These are phyloP conservation scores for Parapsyche elsis DNA, from an alignment of 1,140 invertebrate species.

Conservation along the genomic window DNA sequence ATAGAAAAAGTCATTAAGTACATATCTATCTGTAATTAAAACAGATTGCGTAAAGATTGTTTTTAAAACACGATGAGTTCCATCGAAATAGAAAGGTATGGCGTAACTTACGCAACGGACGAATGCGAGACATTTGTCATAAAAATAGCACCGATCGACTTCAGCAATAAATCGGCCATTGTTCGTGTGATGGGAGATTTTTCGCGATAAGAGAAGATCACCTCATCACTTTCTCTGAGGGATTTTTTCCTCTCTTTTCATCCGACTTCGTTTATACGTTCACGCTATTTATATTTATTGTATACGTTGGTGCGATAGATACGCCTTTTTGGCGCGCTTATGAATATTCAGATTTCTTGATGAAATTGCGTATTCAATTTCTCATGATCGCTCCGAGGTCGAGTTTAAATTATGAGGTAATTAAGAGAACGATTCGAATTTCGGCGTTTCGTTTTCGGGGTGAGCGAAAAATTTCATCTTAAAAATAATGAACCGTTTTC, in stretches of 20 bases:
- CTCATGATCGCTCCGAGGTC: not conserved
- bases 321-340: not conserved
- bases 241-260: not conserved
- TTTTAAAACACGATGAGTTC: too few species aligned
- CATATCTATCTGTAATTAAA: too few species aligned
- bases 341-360: constrained; percentile 20
- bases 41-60: too few species aligned
- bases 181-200: constrained; percentile 4
- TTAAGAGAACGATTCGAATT: constrained; percentile 13
- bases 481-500: constrained; percentile 3
- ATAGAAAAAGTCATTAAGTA: too few species aligned
- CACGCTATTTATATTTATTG: not conserved
- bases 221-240: not conserved
- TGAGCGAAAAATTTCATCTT: too few species aligned
- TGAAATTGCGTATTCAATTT: not conserved
- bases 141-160: not conserved
- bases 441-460: constrained; percentile 9
- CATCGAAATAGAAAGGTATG: not conserved
- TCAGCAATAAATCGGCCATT: constrained; percentile 14
- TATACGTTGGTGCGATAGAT: not conserved
- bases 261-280: not conserved
- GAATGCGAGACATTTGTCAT: constrained; percentile 8
- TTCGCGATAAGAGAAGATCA: not conserved
- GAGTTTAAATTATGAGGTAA: not conserved
- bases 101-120: not conserved